Evolutionary conservation across 1,140 invertebrate species (phyloP).

Genomic region (Paramacrobiotus metropolitanus): DNA sequence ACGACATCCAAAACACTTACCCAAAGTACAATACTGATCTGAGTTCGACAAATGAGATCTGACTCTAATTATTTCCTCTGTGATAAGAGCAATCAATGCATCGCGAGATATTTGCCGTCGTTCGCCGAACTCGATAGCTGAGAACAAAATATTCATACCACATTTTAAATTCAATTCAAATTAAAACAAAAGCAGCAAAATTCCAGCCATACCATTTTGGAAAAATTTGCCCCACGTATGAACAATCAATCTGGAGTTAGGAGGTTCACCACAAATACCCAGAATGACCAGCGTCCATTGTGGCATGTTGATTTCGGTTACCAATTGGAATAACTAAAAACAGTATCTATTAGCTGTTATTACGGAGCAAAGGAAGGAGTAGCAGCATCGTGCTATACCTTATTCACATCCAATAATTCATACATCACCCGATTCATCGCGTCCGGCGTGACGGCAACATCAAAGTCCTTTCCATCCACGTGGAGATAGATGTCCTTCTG

Average conservation of each 20-base stretch:
- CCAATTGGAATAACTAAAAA: not conserved
- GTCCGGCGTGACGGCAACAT: not conserved
- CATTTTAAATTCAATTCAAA: not conserved
- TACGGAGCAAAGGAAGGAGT: too few relatives aligned
- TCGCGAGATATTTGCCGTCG: not conserved
- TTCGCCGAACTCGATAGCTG: not conserved
- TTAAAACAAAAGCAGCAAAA: not conserved
- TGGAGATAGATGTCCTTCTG: not conserved
- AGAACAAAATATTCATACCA: not conserved
- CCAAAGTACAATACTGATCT: not conserved
- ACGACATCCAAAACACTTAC: not conserved
- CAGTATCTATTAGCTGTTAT: too few relatives aligned
- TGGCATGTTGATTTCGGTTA: not conserved
- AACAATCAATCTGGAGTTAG: not conserved
- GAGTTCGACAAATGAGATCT: not conserved
- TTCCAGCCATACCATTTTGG: not conserved
- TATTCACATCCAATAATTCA: not conserved
- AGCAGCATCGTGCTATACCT: too few relatives aligned
- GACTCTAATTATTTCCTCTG: not conserved
- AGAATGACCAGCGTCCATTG: not conserved
- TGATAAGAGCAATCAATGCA: not conserved
- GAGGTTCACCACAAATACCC: not conserved
- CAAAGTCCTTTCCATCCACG: not conserved
- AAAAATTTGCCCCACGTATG: not conserved
- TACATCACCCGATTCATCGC: not conserved